Base-by-base conservation (phyloP, 2,888 invertebrate genomes). In the Trachelus troglodyta region DNA sequence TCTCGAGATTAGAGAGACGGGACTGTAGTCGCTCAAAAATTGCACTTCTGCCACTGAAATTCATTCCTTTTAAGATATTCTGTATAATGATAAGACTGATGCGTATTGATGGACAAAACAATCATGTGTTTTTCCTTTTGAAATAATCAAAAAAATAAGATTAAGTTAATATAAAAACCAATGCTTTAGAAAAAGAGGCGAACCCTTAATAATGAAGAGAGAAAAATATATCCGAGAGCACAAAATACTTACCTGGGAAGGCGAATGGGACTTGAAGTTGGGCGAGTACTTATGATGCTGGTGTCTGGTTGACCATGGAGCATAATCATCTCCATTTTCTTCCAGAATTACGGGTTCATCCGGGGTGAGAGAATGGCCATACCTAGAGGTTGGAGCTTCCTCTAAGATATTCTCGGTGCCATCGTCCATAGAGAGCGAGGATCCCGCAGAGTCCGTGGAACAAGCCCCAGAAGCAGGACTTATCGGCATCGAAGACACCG, bases 381-480 rank as follows among this genome's bases (percentile, higher is more conserved):
- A 93, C 79, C 93, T 85, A 34, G 89, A 85, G 1, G 87, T 82
- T 9, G 86, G 81, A 15, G 87, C 83, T 79, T 89, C 89, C 75
- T 90, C 92, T 77, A 90, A 83, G 69, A 88, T 88, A 75, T 87
- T 89, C 69, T 90, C 92, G 75, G 94, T 93, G 3, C 93, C 92
- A 79, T 95, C 95, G 83, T 94, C 94, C 86, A 95, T 94, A 76
- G 95, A 95, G 74, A 95, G 92, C 3, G 95, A 95, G 0, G 95
- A 95, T 40, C 95, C 95, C 69, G 95, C 94, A 31, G 95, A 95
- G 87, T 95, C 95, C 0, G 95, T 94, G 76, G 94, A 94, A 83
- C 92, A 93, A 0, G 92, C 92, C 81, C 93, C 94, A 69, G 94
- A 94, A 35, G 94, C 94, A 69, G 94, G 94, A 85, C 94, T 94